Base-by-base conservation (phyloP, 1,140 invertebrate species). In the Diuraphis noxia region DNA sequence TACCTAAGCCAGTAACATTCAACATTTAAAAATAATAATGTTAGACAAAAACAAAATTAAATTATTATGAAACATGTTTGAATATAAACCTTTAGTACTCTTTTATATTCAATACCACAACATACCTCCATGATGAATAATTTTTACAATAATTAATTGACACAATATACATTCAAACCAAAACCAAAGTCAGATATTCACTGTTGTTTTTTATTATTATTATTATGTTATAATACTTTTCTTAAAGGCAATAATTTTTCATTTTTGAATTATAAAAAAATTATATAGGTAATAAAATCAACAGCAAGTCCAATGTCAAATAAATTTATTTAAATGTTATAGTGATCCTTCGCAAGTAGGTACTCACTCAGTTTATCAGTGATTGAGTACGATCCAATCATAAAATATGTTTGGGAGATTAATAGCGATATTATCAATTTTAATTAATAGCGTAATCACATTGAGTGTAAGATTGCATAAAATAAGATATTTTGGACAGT, bases 401-500 rank as follows among this genome's bases (percentile, higher is more conserved):
- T n/a, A 17, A n/a, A 72, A n/a, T 72, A n/a, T 72, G n/a, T 72
- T 30, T 23, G 43, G 17, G 0, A 23, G 34, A 0, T 89, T 77
- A 79, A 79, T 89, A 2, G 23, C 36, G 72, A 81, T 90, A 81
- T 81, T 41, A 90, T 90, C 77, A 49, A 52, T 91, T 91, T 82
- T 81, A 82, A 91, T 91, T 91, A 91, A 81, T 91, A 81, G 77
- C 25, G 17, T 91, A 91, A 91, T 91, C 43, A 46, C 17, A 82
- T 43, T 36, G n/a, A 82, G 89, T 79, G 41, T 81, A 49, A 43
- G 41, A 46, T 91, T 91, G 63, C 72, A 46, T 82, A 81, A 81
- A 49, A 49, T 82, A 82, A 91, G 43, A 49, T 91, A 81, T 91
- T 91, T 91, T 91, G 89, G 89, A 91, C 77, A 40, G 36, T 91